Base-by-base conservation (phyloP, 2,113 vertebrate species). In the Orycteropus afer region DNA sequence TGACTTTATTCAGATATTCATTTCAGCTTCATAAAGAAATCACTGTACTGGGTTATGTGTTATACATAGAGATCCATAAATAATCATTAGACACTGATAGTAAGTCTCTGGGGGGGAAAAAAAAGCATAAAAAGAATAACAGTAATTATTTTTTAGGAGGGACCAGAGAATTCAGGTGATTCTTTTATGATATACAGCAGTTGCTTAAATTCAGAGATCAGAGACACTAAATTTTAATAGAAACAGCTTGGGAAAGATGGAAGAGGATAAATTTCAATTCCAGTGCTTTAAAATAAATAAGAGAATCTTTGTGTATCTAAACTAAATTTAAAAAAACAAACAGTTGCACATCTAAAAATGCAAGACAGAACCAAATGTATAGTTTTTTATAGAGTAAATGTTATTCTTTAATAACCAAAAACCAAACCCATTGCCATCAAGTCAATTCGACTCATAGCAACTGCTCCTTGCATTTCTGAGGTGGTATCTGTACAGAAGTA, bases 1-100 rank as follows among this genome's bases (percentile, higher is more conserved):
- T 81, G 22, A 82, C n/a, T 83, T 83, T 73, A 79, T 63, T 79
- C 18, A 37, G 47, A 14, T 73, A 63, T 85, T 89, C 20, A 96
- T 53, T 86, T 86, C 23, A 27, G 20, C 14, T 86, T 90, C 12
- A 73, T 55, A 82, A 96, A 85, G 65, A 89, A 86, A 91, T 80
- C 42, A 71, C 22, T 94, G 7, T 47, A 76, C 13, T 47, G 69
- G 42, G 42, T 51, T 88, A 78, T 42, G 27, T 80, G 78, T 3
- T 80, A 1, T 27, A 29, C 57, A 69, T 63, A 49, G n/a, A 90
- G 47, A 49, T 67, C 34, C 67, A 34, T 55, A 78, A 82, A 80
- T 71, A 90, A 67, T 77, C 89, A 83, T 2, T 84, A 65, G 49
- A 96, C 90, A 87, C 40, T 76, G 18, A 51, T 1, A 91, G 77